phyloP scores from a whole-genome alignment of 2,888 invertebrate species.

The Thymelicus sylvestris region DNA sequence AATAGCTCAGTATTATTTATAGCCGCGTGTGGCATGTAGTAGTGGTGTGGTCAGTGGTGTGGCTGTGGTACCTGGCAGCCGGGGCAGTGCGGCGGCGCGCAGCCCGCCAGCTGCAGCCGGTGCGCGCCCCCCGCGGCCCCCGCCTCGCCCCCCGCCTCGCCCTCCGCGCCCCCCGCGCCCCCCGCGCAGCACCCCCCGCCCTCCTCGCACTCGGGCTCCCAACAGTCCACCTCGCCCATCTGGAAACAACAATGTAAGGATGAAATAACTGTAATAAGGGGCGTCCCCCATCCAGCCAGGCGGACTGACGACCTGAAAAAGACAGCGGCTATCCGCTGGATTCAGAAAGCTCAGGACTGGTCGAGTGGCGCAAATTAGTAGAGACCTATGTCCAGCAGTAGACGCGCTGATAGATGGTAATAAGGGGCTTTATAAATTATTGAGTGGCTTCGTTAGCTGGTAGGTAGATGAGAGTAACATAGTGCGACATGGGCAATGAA shows the following conservation, averaged over 20 bases:
- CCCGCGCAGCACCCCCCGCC: slow-evolving; percentile 88
- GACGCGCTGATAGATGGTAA: no score
- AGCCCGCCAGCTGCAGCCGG: slow-evolving; percentile 86
- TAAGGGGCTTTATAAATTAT: no score
- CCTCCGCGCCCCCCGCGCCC: slow-evolving; percentile 73
- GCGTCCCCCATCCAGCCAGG: no score
- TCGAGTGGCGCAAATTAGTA: no score
- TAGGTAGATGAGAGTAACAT: no score
- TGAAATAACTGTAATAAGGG: neutral
- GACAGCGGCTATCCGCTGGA: no score
- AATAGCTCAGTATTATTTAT: neutral
- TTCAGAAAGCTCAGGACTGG: no score
- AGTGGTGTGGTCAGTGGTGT: neutral
- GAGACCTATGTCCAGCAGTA: no score
- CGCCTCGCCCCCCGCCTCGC: slow-evolving; percentile 84
- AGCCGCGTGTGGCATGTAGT: neutral
- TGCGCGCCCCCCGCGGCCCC: slow-evolving; percentile 83
- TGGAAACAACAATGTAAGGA: slow-evolving; percentile 57
- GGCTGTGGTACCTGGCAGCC: slow-evolving; percentile 69
- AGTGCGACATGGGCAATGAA: no score
- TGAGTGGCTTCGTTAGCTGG: no score
- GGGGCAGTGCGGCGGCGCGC: slow-evolving; percentile 88
- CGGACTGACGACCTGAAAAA: no score
- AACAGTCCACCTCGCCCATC: slow-evolving; percentile 95
- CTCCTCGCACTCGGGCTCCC: slow-evolving; percentile 95